Evolutionary conservation across 2,113 vertebrate genomes (phyloP).

Genomic region (Anser cygnoides): DNA sequence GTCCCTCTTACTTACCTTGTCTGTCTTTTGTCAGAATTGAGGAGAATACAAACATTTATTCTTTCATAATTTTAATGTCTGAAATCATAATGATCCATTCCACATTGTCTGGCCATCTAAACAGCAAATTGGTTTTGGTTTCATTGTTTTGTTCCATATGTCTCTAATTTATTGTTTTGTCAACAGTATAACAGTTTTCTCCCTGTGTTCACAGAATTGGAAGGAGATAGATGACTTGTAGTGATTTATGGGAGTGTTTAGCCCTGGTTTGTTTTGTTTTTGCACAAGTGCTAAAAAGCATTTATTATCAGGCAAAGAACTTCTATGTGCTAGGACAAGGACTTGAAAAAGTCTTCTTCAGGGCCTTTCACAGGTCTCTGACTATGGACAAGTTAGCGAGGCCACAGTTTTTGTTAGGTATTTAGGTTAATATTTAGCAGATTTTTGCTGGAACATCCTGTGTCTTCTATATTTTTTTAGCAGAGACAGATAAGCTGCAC

Average conservation of each 20-base stretch:
- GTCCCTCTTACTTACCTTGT: neutral
- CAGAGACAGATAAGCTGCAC: slow-evolving; percentile 26
- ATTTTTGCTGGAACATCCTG: slow-evolving; percentile 32
- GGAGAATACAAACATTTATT: neutral
- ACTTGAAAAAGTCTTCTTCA: slow-evolving; percentile 7
- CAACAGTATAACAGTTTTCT: neutral
- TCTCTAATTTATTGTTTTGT: slow-evolving; percentile 22
- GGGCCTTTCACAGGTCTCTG: neutral
- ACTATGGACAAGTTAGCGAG: neutral
- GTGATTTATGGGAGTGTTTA: slow-evolving; percentile 24
- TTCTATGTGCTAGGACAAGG: neutral
- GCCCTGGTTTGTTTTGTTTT: slow-evolving; percentile 4
- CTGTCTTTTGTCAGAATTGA: neutral
- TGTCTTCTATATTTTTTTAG: slow-evolving; percentile 23
- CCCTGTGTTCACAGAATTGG: neutral
- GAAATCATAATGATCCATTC: neutral
- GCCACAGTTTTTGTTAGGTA: neutral
- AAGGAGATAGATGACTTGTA: neutral
- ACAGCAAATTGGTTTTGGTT: neutral
- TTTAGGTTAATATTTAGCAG: slow-evolving; percentile 32
- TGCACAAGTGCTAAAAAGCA: neutral
- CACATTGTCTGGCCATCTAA: neutral
- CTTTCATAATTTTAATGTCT: neutral
- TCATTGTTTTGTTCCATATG: neutral
- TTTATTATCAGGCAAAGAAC: slow-evolving; percentile 4